phyloP scores from a whole-genome alignment of 1,140 invertebrate genomes.

The Tribolium castaneum region DNA sequence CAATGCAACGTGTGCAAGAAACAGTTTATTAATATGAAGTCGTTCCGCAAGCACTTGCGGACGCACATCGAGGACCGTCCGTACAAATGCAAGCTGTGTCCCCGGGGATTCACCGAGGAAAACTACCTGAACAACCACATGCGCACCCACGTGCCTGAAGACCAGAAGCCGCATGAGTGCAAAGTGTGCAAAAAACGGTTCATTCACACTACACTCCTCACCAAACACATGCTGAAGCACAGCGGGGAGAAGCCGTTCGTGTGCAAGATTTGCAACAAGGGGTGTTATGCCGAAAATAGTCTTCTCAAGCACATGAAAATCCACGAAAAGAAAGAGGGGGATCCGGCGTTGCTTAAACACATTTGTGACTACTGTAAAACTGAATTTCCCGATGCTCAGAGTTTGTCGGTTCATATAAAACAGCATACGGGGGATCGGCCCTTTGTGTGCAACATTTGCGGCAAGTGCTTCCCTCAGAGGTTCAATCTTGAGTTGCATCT shows the following conservation, averaged over 20 bases:
- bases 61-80: slow-evolving; percentile 98
- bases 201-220: slow-evolving; percentile 70
- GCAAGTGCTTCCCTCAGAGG: slow-evolving; percentile 71
- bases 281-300: slow-evolving; percentile 67
- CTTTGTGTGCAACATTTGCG: slow-evolving; percentile 67
- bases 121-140: slow-evolving; percentile 72
- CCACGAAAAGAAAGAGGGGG: slow-evolving; percentile 63
- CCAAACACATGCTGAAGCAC: slow-evolving; percentile 73
- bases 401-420: slow-evolving; percentile 65
- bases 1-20: slow-evolving; percentile 95
- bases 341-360: slow-evolving; percentile 61
- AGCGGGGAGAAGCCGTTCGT: slow-evolving; percentile 74
- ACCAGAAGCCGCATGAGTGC: slow-evolving; percentile 71
- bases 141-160: slow-evolving; percentile 72
- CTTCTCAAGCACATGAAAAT: slow-evolving; percentile 64
- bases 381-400: slow-evolving; percentile 65
- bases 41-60: slow-evolving; percentile 96
- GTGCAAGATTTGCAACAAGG: slow-evolving; percentile 71
- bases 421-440: slow-evolving; percentile 68
- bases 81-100: slow-evolving; percentile 97
- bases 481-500: slow-evolving; percentile 76
- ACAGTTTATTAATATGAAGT: slow-evolving; percentile 98
- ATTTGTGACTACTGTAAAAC: slow-evolving; percentile 64
- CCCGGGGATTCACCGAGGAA: slow-evolving; percentile 64
- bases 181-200: slow-evolving; percentile 73